These are phyloP conservation scores for Laothoe populi DNA, from an alignment of 2,888 invertebrate species.

Conservation along the genomic window DNA sequence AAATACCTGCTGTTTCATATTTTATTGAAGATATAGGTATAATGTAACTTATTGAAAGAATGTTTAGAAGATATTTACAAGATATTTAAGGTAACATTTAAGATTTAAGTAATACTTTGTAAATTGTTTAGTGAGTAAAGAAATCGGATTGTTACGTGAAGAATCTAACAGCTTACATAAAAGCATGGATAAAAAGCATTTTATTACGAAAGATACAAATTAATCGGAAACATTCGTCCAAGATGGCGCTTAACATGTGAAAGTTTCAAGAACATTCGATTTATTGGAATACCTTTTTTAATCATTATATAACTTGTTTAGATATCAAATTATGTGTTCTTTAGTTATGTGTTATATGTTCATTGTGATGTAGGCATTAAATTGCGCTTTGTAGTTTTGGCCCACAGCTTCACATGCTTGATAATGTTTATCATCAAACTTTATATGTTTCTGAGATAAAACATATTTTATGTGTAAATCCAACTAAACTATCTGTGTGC, in stretches of 20 bases:
- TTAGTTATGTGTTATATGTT: background rate
- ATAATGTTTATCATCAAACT: too few species aligned
- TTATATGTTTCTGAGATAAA: too few species aligned
- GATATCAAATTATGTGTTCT: background rate
- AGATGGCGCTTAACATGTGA: background rate
- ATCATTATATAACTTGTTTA: background rate
- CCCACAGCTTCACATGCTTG: too few species aligned
- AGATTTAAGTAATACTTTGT: constrained; percentile 68
- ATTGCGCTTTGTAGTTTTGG: too few species aligned
- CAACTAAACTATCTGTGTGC: too few species aligned
- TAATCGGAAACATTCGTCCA: background rate
- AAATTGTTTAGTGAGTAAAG: constrained; percentile 41
- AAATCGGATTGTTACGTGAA: constrained; percentile 27
- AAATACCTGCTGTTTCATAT: constrained; percentile 56
- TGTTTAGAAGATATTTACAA: constrained; percentile 80
- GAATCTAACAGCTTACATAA: constrained; percentile 5
- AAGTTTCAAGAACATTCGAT: background rate
- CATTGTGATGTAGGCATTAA: too few species aligned
- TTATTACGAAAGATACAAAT: constrained; percentile 15
- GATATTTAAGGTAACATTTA: constrained; percentile 67
- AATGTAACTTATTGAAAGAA: constrained; percentile 79
- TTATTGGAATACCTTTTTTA: background rate
- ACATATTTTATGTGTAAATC: too few species aligned
- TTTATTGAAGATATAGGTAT: constrained; percentile 81
- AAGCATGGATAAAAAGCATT: constrained; percentile 7